A percentile compares a stretch with the other conserved stretches of the same genome.
phyloP scores from a whole-genome alignment of 2,888 invertebrate genomes.

The Limnephilus lunatus region DNA sequence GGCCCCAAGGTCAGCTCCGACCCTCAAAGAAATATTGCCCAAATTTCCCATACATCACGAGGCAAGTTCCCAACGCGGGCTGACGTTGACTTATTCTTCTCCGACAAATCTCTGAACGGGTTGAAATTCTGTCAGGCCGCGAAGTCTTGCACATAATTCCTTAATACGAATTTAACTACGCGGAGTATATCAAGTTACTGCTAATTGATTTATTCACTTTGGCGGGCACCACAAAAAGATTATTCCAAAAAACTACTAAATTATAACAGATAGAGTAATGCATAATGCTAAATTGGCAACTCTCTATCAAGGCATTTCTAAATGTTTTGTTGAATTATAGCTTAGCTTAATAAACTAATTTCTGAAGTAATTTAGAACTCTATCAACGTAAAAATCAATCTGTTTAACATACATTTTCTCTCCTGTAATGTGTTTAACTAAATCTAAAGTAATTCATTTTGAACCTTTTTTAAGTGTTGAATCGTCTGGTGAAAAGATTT shows the following conservation, averaged over 20 bases:
- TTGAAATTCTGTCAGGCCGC: constrained; percentile 29
- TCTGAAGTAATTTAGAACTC: neutral
- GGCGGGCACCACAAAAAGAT: neutral
- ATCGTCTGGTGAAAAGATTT: neutral
- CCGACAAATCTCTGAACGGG: constrained; percentile 45
- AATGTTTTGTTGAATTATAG: neutral
- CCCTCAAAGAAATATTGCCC: constrained; percentile 31
- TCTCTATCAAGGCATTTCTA: neutral
- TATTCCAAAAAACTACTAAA: neutral
- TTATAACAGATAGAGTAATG: neutral
- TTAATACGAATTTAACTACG: neutral
- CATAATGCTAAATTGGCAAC: neutral
- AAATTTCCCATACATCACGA: constrained; percentile 56
- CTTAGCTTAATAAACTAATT: neutral
- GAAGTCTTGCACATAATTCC: neutral
- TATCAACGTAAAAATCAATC: neutral
- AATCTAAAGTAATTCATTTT: neutral
- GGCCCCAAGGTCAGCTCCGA: constrained; percentile 43
- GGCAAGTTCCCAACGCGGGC: constrained; percentile 23
- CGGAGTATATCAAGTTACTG: neutral
- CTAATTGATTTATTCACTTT: neutral
- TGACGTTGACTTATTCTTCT: constrained; percentile 56
- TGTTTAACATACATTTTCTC: neutral
- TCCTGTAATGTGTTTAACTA: neutral
- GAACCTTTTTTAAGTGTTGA: neutral